Evolutionary conservation across 2,888 invertebrate species (phyloP).

Genomic region (Clusia tigrina): DNA sequence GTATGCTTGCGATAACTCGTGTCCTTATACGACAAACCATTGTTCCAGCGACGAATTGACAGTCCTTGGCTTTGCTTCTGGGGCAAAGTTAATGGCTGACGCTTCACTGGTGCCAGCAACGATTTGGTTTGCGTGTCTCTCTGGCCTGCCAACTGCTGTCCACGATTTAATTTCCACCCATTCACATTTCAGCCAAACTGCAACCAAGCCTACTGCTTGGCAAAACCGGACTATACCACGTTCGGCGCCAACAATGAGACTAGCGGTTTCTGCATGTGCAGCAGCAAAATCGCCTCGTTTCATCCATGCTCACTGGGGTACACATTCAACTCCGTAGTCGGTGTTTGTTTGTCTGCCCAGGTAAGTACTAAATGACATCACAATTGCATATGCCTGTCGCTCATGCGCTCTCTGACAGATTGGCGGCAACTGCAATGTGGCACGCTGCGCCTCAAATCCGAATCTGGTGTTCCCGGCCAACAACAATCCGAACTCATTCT

Average conservation of each 20-base stretch:
- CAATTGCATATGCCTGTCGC: not conserved
- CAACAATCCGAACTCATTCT: constrained; percentile 29
- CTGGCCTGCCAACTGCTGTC: too few species aligned
- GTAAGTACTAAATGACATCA: constrained; percentile 17
- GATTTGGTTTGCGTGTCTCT: not conserved
- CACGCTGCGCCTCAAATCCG: constrained; percentile 9
- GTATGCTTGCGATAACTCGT: too few species aligned
- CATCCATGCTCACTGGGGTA: constrained; percentile 32
- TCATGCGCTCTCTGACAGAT: not conserved
- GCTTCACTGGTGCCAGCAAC: too few species aligned
- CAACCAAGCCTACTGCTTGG: constrained; percentile 38
- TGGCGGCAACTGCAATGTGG: constrained; percentile 10
- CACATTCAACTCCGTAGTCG: constrained; percentile 22
- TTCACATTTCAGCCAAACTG: constrained; percentile 48
- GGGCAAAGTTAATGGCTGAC: too few species aligned
- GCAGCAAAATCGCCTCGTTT: constrained; percentile 30
- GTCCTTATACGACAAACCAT: too few species aligned
- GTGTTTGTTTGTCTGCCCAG: constrained; percentile 19
- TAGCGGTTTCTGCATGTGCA: constrained; percentile 47
- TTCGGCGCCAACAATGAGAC: constrained; percentile 37
- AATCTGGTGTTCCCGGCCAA: constrained; percentile 12
- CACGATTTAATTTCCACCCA: too few species aligned
- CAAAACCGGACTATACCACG: constrained; percentile 23
- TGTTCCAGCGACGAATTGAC: too few species aligned
- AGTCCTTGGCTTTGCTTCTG: too few species aligned